Percentiles rank a stretch among this genome's conserved stretches.
Conservation (phyloP, 2,113 vertebrate genomes). For the Microtus montanus region DNA sequence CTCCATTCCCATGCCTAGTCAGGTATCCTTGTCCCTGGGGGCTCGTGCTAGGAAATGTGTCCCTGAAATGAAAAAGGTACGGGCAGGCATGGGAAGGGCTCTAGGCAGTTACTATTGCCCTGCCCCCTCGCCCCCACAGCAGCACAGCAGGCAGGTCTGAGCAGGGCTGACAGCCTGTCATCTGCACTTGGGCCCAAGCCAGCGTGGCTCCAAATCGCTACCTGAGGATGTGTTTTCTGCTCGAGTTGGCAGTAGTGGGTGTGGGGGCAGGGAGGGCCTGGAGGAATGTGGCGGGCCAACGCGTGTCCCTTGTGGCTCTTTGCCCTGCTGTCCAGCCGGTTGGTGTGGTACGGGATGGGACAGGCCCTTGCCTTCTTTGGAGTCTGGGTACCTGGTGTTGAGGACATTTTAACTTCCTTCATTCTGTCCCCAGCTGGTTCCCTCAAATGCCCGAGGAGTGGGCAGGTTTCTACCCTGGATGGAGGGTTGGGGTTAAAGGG, state of each 20-base stretch:
- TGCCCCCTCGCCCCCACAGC: slow-evolving; percentile 60
- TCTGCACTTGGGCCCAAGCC: slow-evolving; percentile 69
- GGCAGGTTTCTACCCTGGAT: fast-evolving
- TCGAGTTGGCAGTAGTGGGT: slow-evolving; percentile 65
- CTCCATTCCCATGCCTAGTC: fast-evolving
- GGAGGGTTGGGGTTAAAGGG: fast-evolving
- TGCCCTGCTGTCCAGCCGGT: not conserved
- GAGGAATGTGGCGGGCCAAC: slow-evolving; percentile 76
- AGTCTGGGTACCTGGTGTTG: not conserved
- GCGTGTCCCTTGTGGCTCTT: slow-evolving; percentile 27
- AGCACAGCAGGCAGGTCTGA: slow-evolving; percentile 71
- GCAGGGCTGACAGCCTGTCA: slow-evolving; percentile 73
- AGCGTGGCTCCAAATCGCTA: slow-evolving; percentile 71
- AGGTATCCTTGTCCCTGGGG: not conserved
- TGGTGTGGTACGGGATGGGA: not conserved
- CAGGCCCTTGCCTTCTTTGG: not conserved
- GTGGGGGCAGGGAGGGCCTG: slow-evolving; percentile 71
- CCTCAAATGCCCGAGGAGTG: not conserved
- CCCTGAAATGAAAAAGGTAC: not conserved
- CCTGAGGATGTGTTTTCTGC: slow-evolving; percentile 82
- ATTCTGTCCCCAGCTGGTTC: too few relatives aligned
- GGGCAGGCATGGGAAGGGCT: slow-evolving; percentile 37
- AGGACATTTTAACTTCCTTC: not conserved
- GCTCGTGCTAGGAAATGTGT: not conserved
- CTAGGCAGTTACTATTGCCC: slow-evolving; percentile 7